phyloP scores from a whole-genome alignment of 2,797 vertebrate genomes.

The Coilia nasus region DNA sequence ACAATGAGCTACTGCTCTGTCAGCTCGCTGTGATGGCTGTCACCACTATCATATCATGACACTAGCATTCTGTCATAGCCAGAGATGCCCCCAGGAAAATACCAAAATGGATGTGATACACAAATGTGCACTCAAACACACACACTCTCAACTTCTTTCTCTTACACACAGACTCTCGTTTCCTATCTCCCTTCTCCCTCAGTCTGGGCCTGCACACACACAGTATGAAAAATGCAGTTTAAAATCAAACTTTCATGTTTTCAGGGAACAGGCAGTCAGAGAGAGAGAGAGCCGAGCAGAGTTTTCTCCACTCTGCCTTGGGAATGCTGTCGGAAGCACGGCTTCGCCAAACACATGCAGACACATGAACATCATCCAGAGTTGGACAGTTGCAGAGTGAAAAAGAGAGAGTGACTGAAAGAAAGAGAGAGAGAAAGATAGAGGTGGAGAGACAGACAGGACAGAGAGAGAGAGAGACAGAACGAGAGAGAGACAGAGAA shows the following conservation, averaged over 20 bases:
- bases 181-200: not conserved
- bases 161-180: too few species aligned
- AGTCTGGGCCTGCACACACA: constrained; percentile 28
- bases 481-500: not conserved
- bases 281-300: constrained; percentile 24
- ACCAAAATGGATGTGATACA: not conserved
- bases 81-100: not conserved
- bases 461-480: not conserved
- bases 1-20: not conserved
- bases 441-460: not conserved
- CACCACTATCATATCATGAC: not conserved
- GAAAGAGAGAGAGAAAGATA: not conserved
- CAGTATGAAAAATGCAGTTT: constrained; percentile 44
- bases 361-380: not conserved
- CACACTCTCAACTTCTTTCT: not conserved
- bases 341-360: not conserved
- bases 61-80: not conserved
- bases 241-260: constrained; percentile 44
- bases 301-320: not conserved
- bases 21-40: not conserved
- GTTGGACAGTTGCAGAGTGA: not conserved
- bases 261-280: not conserved
- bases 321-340: constrained; percentile 22
- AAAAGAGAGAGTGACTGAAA: constrained; percentile 26
- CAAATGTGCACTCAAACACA: not conserved